Percentiles rank a stretch among this genome's conserved stretches.
Conservation (phyloP, 2,797 vertebrate genomes). For the Fistularia commersonii region DNA sequence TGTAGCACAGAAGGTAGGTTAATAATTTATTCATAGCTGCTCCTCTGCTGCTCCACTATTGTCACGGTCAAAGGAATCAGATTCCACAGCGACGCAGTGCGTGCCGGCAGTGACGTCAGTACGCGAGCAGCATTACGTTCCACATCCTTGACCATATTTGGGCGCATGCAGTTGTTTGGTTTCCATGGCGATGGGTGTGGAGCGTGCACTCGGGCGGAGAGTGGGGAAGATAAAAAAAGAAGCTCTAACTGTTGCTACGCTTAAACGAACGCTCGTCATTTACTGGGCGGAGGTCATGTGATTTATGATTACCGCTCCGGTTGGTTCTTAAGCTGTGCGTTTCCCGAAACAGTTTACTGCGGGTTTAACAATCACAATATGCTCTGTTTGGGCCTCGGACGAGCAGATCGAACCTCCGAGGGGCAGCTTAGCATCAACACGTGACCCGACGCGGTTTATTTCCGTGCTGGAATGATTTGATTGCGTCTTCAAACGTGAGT, state of each 20-base stretch:
- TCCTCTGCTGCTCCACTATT: slow-evolving; percentile 29
- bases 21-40: slow-evolving; percentile 59
- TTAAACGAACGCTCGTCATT: slow-evolving; percentile 12
- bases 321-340: background rate
- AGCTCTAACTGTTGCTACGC: background rate
- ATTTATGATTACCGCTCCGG: background rate
- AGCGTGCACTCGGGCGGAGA: slow-evolving; percentile 27
- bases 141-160: slow-evolving; percentile 82
- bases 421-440: too few species aligned
- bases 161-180: slow-evolving; percentile 71
- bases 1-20: slow-evolving; percentile 22
- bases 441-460: too few species aligned
- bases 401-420: too few species aligned
- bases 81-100: slow-evolving; percentile 60
- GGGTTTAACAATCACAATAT: too few species aligned
- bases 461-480: too few species aligned
- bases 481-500: too few species aligned
- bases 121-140: slow-evolving; percentile 40
- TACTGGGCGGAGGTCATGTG: slow-evolving; percentile 5
- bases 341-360: background rate
- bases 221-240: background rate
- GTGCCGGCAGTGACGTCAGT: slow-evolving; percentile 67
- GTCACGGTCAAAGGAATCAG: slow-evolving; percentile 65
- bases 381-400: too few species aligned
- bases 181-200: slow-evolving; percentile 64